phyloP scores from a whole-genome alignment of 2,888 invertebrate genomes.

The Heteromurus nitidus region DNA sequence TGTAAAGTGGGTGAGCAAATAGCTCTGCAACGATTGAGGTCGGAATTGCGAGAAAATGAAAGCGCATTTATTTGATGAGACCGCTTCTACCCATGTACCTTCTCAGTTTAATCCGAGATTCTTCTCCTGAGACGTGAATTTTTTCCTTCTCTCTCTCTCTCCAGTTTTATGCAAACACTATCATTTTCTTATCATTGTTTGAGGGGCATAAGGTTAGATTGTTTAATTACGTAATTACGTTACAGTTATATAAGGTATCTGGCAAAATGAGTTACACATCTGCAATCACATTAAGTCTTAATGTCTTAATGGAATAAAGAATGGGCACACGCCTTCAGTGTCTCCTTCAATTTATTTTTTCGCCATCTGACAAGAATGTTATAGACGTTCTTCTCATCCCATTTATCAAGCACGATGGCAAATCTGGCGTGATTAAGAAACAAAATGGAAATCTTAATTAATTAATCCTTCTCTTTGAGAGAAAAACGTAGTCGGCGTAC shows the following conservation, averaged over 20 bases:
- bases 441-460: conserved; percentile 43
- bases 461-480: conserved; percentile 35
- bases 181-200: background rate
- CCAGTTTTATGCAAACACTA: background rate
- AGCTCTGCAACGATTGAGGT: background rate
- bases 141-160: background rate
- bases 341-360: background rate
- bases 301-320: conserved; percentile 10
- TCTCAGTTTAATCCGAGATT: too few relatives aligned
- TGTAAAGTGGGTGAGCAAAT: background rate
- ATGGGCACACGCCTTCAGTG: background rate
- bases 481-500: too few relatives aligned
- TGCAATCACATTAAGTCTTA: background rate
- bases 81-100: too few relatives aligned
- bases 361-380: background rate
- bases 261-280: background rate
- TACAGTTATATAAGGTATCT: background rate
- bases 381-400: background rate
- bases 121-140: background rate
- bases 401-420: background rate
- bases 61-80: conserved; percentile 1
- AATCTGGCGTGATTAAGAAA: conserved; percentile 30
- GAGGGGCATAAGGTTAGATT: background rate
- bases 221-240: background rate
- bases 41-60: background rate